phyloP scores from a whole-genome alignment of 2,888 invertebrate species.

The Carabus problematicus region DNA sequence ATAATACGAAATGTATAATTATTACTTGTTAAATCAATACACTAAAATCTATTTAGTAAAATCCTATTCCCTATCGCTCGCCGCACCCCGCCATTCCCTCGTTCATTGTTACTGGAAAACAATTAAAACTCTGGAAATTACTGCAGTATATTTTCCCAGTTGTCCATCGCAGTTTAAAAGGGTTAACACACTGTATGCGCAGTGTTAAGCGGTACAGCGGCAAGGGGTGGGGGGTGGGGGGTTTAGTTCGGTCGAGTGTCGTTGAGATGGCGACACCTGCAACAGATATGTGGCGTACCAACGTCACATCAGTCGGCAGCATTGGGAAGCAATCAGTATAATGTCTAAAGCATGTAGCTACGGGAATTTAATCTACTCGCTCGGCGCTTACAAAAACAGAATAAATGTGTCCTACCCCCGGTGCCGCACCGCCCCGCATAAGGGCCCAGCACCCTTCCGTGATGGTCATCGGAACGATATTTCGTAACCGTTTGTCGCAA shows the following conservation, averaged over 20 bases:
- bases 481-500: constrained; percentile 11
- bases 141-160: too few relatives aligned
- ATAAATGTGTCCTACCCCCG: constrained; percentile 16
- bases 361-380: constrained; percentile 52
- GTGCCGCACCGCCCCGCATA: constrained; percentile 52
- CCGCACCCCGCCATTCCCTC: too few relatives aligned
- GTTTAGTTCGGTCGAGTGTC: not conserved
- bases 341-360: constrained; percentile 59
- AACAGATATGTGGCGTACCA: constrained; percentile 59
- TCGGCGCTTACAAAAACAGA: constrained; percentile 12
- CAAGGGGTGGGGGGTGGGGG: constrained; percentile 41
- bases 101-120: too few relatives aligned
- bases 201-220: constrained; percentile 21
- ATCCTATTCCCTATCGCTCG: too few relatives aligned
- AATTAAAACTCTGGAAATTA: too few relatives aligned
- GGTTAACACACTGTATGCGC: constrained; percentile 23
- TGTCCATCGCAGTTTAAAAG: constrained; percentile 16
- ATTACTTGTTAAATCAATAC: too few relatives aligned
- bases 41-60: too few relatives aligned
- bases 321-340: constrained; percentile 57
- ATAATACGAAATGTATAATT: too few relatives aligned
- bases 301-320: constrained; percentile 48
- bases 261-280: constrained; percentile 50
- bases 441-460: constrained; percentile 6
- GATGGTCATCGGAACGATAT: constrained; percentile 16